Evolutionary conservation across 2,888 invertebrate species (phyloP).

Genomic region (Mesorhabditis sp.): DNA sequence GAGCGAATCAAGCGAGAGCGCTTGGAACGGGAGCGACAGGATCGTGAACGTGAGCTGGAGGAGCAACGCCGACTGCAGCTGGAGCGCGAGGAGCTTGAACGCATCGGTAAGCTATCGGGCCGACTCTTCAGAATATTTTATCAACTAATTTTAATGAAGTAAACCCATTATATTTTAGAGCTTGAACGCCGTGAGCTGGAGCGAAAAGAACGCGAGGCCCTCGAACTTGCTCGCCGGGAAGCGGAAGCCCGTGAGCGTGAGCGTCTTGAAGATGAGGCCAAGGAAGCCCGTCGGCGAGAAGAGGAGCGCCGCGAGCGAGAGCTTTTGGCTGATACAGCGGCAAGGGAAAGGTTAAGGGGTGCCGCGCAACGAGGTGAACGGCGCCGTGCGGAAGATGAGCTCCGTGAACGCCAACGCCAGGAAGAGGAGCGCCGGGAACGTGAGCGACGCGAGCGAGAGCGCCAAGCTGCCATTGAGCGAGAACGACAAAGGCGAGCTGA

Average conservation of each 20-base stretch:
- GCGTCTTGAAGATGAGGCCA: conserved; percentile 45
- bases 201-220: conserved; percentile 38
- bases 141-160: background rate
- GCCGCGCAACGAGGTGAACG: conserved; percentile 42
- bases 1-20: conserved; percentile 53
- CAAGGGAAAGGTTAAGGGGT: conserved; percentile 46
- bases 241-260: conserved; percentile 45
- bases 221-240: conserved; percentile 35
- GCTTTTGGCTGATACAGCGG: conserved; percentile 36
- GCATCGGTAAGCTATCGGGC: conserved; percentile 25
- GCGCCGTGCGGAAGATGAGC: conserved; percentile 42
- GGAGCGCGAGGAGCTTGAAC: conserved; percentile 24
- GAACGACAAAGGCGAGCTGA: conserved; percentile 43
- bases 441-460: conserved; percentile 46
- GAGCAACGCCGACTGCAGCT: conserved; percentile 27
- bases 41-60: conserved; percentile 36
- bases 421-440: conserved; percentile 49
- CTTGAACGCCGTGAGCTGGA: conserved; percentile 49
- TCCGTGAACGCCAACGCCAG: conserved; percentile 42
- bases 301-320: conserved; percentile 47
- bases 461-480: conserved; percentile 44
- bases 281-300: conserved; percentile 36
- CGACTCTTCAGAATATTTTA: conserved; percentile 17
- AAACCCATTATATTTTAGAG: conserved; percentile 5
- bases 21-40: conserved; percentile 41